Evolutionary conservation across 2,797 vertebrate genomes (phyloP), one percentile per base, ranked within the genome.

Genomic region (Gallirallus australis): DNA sequence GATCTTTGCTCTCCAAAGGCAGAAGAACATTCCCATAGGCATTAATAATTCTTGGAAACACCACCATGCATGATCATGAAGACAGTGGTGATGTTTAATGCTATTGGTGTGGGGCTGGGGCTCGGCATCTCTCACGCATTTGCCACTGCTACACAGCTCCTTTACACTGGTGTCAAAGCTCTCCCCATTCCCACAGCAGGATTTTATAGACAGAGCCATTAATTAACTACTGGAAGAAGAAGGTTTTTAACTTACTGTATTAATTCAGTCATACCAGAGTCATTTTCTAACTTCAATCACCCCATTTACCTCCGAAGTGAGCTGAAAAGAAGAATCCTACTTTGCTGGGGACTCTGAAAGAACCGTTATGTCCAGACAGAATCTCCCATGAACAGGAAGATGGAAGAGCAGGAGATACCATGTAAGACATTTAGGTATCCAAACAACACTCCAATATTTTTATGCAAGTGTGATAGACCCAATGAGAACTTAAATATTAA

Each of bases 61-160:
- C 25, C 5, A 53, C 8, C 23, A 17, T 70, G 70, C 27, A 30
- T 2, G 3, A 1, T 12, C 12, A 5, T 0, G 2, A 88, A 70
- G 33, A 71, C 20, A 70, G 4, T 10, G 35, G 31, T 25, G 59
- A 64, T n/a, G 27, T 25, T 17, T 60, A 53, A 33, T 82, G 45
- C n/a, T 35, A 11, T 23, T 30, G 77, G 27, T 2, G 1, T 3
- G 12, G 12, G 42, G 11, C 37, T 75, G 82, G 52, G 27, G 59
- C n/a, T 82, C 64, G 18, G 50, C 5, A 1, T 24, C 40, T 48
- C 20, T 48, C 47, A 48, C 65, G 52, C 5, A 12, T 45, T 33
- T 73, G 30, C 7, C 35, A 39, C 16, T 31, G 61, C 12, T 24
- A 18, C 48, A 60, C 20, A 60, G 45, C 13, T 72, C 47, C 28